These are phyloP conservation scores for Aramus guarauna DNA, from an alignment of 2,113 vertebrate species.

Conservation along the genomic window DNA sequence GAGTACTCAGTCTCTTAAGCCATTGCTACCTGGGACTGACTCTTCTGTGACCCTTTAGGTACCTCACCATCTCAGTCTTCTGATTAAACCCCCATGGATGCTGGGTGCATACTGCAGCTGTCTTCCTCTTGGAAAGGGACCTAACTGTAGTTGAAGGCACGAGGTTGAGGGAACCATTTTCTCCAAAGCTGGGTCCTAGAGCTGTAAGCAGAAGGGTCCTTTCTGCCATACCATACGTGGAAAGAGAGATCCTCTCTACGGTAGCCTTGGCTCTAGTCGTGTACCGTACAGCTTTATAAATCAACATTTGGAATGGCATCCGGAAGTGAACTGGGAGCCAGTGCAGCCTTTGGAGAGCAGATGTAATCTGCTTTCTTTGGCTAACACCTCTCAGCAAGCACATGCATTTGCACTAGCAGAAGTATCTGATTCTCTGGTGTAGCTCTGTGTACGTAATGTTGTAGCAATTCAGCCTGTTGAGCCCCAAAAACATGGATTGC, in stretches of 20 bases:
- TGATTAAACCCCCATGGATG: background rate
- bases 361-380: conserved; percentile 42
- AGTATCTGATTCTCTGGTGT: background rate
- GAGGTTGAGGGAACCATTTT: background rate
- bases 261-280: background rate
- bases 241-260: background rate
- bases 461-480: background rate
- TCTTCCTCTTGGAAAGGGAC: background rate
- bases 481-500: background rate
- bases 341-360: conserved; percentile 21
- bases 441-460: background rate
- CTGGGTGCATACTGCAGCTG: fast-evolving
- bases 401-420: background rate
- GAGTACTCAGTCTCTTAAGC: background rate
- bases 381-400: background rate
- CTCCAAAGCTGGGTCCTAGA: background rate
- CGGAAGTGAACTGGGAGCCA: background rate
- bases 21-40: fast-evolving
- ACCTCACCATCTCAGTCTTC: background rate
- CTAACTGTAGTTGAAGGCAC: fast-evolving
- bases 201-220: background rate
- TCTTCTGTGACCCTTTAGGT: background rate
- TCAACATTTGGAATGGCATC: conserved; percentile 25
- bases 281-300: background rate
- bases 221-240: background rate